Conservation (phyloP, 1,140 invertebrate species). For the Phymorhynchus buccinoides region DNA sequence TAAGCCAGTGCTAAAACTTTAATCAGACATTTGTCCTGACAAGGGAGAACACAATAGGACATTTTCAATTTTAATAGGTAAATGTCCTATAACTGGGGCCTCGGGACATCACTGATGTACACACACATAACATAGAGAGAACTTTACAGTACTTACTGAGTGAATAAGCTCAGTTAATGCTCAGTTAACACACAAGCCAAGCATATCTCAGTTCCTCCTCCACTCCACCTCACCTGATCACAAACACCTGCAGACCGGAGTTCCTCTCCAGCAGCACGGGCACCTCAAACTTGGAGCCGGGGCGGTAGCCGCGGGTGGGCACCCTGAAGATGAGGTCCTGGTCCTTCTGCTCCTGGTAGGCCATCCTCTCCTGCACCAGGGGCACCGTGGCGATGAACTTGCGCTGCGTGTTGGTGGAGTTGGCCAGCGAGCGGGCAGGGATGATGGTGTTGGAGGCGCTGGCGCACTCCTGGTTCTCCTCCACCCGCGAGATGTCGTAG, state of each 20-base stretch:
- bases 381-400: constrained; percentile 53
- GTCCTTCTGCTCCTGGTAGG: constrained; percentile 53
- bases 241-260: constrained; percentile 79
- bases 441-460: constrained; percentile 62
- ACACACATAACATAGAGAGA: too few relatives aligned
- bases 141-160: neutral
- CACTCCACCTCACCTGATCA: constrained; percentile 87
- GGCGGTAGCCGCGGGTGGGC: constrained; percentile 50
- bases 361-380: constrained; percentile 43
- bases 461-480: constrained; percentile 62
- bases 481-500: constrained; percentile 58
- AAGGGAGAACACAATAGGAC: too few relatives aligned
- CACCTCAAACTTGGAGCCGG: constrained; percentile 58
- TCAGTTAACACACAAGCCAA: too few relatives aligned
- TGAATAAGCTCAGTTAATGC: too few relatives aligned
- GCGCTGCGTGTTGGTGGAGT: constrained; percentile 45
- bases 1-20: too few relatives aligned
- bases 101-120: too few relatives aligned
- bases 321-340: constrained; percentile 58
- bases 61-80: too few relatives aligned
- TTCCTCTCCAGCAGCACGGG: constrained; percentile 59
- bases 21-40: too few relatives aligned
- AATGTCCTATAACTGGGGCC: too few relatives aligned
- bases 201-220: neutral
- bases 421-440: constrained; percentile 48